Percentiles rank a stretch among this genome's conserved stretches.
Conservation (phyloP, 2,888 invertebrate species). For the Belgica antarctica region DNA sequence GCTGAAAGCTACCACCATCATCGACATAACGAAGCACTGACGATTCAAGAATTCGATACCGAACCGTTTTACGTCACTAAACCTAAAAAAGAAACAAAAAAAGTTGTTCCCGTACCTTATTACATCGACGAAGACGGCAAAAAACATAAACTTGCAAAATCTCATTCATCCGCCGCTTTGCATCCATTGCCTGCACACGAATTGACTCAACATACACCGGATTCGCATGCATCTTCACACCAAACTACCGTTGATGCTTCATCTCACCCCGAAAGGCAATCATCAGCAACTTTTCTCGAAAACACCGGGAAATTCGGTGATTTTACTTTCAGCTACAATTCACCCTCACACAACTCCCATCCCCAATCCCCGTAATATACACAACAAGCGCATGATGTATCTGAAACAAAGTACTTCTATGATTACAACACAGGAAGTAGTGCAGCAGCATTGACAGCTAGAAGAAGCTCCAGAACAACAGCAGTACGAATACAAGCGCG, state of each 20-base stretch:
- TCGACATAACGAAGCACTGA: not conserved
- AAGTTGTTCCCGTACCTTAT: conserved; percentile 37
- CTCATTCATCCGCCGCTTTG: not conserved
- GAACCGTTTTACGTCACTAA: conserved; percentile 31
- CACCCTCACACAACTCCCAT: conserved; percentile 6
- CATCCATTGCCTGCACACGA: no score
- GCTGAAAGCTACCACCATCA: not conserved
- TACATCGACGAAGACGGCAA: conserved; percentile 32
- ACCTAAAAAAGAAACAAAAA: conserved; percentile 36
- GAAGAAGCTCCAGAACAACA: no score
- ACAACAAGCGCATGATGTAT: no score
- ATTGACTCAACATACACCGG: no score
- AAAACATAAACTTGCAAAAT: conserved; percentile 14
- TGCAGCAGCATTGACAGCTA: no score
- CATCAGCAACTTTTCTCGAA: no score
- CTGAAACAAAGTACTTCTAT: no score
- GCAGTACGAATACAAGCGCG: no score
- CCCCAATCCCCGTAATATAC: not conserved
- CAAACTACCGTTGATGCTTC: no score
- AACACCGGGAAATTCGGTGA: not conserved
- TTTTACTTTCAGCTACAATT: conserved; percentile 31
- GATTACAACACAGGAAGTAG: no score
- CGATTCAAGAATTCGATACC: conserved; percentile 26
- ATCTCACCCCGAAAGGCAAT: no score
- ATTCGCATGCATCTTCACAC: no score